Percentiles rank a stretch among this genome's conserved stretches.
These are phyloP conservation scores for Alviniconcha marisindica DNA, from an alignment of 1,140 invertebrate genomes.

Conservation along the genomic window DNA sequence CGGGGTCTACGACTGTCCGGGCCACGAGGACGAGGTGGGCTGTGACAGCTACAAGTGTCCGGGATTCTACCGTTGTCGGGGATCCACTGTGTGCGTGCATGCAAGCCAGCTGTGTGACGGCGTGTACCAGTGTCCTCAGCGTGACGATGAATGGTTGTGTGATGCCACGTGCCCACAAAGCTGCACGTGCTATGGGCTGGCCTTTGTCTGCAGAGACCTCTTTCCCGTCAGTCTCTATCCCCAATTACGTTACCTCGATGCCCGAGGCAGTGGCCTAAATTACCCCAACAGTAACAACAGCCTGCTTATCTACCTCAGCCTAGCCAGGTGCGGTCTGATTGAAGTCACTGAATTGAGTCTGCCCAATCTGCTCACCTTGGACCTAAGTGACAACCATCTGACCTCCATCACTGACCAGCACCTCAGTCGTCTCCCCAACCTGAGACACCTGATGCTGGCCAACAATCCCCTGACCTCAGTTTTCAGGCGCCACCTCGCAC, in stretches of 20 bases:
- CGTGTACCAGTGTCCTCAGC: slow-evolving; percentile 39
- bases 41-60: slow-evolving; percentile 20
- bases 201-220: not conserved
- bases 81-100: slow-evolving; percentile 5
- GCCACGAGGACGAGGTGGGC: slow-evolving; percentile 8
- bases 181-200: slow-evolving; percentile 40
- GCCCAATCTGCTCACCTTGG: slow-evolving; percentile 27
- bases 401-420: slow-evolving; percentile 13
- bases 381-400: slow-evolving; percentile 28
- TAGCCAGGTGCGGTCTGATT: slow-evolving; percentile 4
- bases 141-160: slow-evolving; percentile 42
- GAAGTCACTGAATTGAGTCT: not conserved
- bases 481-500: not conserved
- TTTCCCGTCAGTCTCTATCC: slow-evolving; percentile 8
- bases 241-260: slow-evolving; percentile 22
- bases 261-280: not conserved
- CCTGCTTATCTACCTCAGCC: slow-evolving; percentile 33
- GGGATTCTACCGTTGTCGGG: slow-evolving; percentile 27
- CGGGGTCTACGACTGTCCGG: slow-evolving; percentile 26
- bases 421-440: not conserved
- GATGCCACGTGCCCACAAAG: slow-evolving; percentile 11
- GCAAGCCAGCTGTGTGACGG: slow-evolving; percentile 37
- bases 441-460: slow-evolving; percentile 34
- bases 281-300: not conserved
- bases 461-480: slow-evolving; percentile 31